A percentile compares a stretch with the other conserved stretches of the same genome.
Conservation (phyloP, 2,113 vertebrate species). For the Lipotes vexillifer region DNA sequence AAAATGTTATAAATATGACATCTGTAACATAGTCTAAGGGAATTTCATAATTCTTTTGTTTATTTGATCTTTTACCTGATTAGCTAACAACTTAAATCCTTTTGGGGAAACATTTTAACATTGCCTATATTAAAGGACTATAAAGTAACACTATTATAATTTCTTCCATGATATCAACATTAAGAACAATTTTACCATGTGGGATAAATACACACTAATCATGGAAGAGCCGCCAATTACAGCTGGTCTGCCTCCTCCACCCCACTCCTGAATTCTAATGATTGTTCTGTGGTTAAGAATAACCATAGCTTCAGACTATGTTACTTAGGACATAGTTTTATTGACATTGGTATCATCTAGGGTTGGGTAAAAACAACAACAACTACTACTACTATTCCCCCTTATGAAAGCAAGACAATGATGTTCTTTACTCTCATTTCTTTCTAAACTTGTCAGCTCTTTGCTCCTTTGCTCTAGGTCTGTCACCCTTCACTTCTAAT, state of each 20-base stretch:
- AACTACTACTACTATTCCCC: not conserved
- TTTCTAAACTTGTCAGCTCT: not conserved
- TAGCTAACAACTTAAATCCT: not conserved
- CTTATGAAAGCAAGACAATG: not conserved
- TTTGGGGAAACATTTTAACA: not conserved
- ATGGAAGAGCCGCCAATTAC: not conserved
- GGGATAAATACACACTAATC: not conserved
- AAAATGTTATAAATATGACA: not conserved
- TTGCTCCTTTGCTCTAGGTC: not conserved
- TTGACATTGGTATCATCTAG: not conserved
- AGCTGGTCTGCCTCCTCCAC: not conserved
- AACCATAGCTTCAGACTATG: not conserved
- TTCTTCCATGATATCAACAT: not conserved
- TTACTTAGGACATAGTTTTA: not conserved
- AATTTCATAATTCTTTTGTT: constrained; percentile 1
- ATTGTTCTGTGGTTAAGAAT: not conserved
- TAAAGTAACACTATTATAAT: not conserved
- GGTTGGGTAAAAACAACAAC: not conserved
- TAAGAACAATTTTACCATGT: not conserved
- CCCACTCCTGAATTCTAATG: not conserved
- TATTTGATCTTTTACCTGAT: constrained; percentile 6
- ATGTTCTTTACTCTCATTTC: not conserved
- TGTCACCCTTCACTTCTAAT: not conserved
- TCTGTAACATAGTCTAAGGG: not conserved
- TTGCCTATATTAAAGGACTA: not conserved